These are phyloP conservation scores for Opisthograptis luteolata DNA, from an alignment of 2,888 invertebrate species.

Conservation along the genomic window DNA sequence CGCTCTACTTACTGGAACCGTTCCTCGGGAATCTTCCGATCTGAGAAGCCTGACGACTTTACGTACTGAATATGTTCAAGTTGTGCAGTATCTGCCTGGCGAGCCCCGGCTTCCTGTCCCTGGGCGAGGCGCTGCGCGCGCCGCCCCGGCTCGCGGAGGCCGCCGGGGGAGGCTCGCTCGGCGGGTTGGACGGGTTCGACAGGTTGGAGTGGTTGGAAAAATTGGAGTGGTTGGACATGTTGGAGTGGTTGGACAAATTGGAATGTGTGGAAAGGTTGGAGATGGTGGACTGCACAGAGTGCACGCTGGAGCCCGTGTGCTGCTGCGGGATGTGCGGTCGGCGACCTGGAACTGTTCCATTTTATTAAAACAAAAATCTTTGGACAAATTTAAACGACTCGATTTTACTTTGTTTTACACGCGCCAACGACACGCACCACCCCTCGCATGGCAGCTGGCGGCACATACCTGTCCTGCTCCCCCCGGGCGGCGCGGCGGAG, in stretches of 20 bases:
- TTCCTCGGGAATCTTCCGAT: no score
- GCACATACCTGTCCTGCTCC: background rate
- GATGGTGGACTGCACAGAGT: slow-evolving; percentile 60
- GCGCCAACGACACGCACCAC: no score
- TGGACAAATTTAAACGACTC: no score
- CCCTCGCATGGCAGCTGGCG: background rate
- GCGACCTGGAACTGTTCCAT: slow-evolving; percentile 47
- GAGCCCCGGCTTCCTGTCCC: slow-evolving; percentile 78
- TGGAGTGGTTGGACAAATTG: slow-evolving; percentile 35
- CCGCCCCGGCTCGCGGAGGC: slow-evolving; percentile 39
- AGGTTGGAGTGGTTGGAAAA: slow-evolving; percentile 36
- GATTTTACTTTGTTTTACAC: no score
- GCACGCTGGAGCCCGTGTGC: slow-evolving; percentile 76
- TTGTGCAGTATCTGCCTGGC: slow-evolving; percentile 92
- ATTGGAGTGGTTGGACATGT: slow-evolving; percentile 37
- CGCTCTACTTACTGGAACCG: no score
- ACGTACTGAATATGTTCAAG: slow-evolving; percentile 91
- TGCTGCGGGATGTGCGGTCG: slow-evolving; percentile 71
- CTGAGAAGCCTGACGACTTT: no score
- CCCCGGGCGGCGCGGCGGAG: no score
- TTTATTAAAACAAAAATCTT: no score
- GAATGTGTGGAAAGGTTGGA: slow-evolving; percentile 49
- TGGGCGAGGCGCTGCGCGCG: slow-evolving; percentile 64
- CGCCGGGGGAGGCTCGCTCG: slow-evolving; percentile 38
- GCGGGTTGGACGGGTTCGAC: slow-evolving; percentile 39